Base-by-base conservation (phyloP, 1,140 invertebrate genomes). In the Trypoxylus dichotomus region DNA sequence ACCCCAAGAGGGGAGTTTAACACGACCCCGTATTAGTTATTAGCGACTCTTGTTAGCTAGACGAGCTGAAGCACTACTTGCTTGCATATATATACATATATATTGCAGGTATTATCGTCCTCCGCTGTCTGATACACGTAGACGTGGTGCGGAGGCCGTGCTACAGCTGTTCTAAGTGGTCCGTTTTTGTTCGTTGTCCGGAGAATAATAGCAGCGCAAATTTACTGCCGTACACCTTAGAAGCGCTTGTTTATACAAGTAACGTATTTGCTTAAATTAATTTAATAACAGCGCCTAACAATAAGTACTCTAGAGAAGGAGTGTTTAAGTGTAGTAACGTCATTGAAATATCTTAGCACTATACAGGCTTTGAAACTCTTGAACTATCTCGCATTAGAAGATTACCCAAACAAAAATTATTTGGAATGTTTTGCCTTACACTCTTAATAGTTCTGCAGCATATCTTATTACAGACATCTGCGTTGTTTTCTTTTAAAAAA, bases 11-110 rank as follows among this genome's bases (percentile, higher is more conserved):
- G 74, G 77, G 77, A 81, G 79, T 81, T 81, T 79, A 81, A 81
- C 80, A 81, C 80, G 79, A 79, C 80, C 80, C 79, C 68, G 80
- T 81, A 81, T 81, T 81, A 81, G 79, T 81, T 81, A 81, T 81
- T 81, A 81, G 79, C 77, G 71, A 79, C 79, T 79, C 47, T 68
- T 72, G 76, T 79, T 79, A 76, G 75, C 74, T 81, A 75, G 80
- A 81, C 75, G 78, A 77, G 79, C 60, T 68, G 11, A 15, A 42
- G 32, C 75, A 81, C 76, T 79, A 78, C 80, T 81, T 81, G 80
- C 80, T 79, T 79, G 74, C 78, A 80, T 78, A 68, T 24, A 68
- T 27, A 68, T 68, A 68, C 60, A 68, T 29, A 29, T 68, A 27
- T 68, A 24, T 6, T 78, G 78, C 74, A 79, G 75, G 80, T 79